Base-by-base conservation (phyloP, 1,140 invertebrate species). In the Melitaea cinxia region DNA sequence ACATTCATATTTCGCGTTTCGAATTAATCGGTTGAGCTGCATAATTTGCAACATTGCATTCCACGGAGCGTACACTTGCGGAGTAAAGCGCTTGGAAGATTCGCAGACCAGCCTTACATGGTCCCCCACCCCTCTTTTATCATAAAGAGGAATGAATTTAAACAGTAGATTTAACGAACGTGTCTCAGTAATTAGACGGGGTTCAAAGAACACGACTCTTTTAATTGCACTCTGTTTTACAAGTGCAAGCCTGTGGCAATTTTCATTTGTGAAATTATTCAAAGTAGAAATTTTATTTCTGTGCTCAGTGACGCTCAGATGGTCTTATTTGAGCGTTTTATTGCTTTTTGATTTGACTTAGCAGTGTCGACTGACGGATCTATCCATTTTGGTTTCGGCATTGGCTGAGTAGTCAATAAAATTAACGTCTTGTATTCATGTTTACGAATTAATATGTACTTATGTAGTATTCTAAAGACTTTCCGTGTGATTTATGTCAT, bases 131-230 rank as follows among this genome's bases (percentile, higher is more conserved):
- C 54, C 35, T 23, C 49, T 23, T 19, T 4, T 23, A 28, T 53
- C 59, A 61, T 30, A 61, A 42, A 61, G 17, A 23, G 49, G 35
- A 35, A 61, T 61, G 59, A 61, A 61, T 61, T 61, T 37, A 61
- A 61, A 61, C 59, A 61, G 59, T 53, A 19, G 23, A 61, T 61
- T 61, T 61, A 61, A 61, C 59, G 59, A 61, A 61, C 59, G 23
- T 61, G 59, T 61, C 59, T 61, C 30, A n/a, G 49, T 61, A 61
- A 61, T 61, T 61, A 61, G 59, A 61, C 49, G 1, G 35, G 49
- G 59, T 54, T 61, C 59, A 61, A 61, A 61, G 59, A 37, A 61
- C 59, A 42, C 17, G 49, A 53, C 59, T 42, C 59, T 61, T 58
- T 58, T 58, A 47, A 58, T 58, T 47, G 56, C 56, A 42, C 54